Base-by-base conservation (phyloP, 2,113 vertebrate species). In the Tricholaema leucomelas region DNA sequence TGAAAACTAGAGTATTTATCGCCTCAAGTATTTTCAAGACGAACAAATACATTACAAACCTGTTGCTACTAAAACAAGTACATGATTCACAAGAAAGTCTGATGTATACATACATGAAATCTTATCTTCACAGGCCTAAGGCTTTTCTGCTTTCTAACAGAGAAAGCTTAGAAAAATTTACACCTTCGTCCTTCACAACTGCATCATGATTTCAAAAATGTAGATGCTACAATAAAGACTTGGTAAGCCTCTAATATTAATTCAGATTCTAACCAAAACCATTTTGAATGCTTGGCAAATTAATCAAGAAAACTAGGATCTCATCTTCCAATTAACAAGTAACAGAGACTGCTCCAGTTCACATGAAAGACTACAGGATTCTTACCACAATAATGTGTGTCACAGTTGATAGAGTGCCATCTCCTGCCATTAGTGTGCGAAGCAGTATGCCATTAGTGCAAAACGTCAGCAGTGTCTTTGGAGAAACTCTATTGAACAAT, bases 321-420 rank as follows among this genome's bases (percentile, higher is more conserved):
- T 70, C 24, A 28, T 72, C 8, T 84, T 73, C 31, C 33, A 81
- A 3, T 56, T 69, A 56, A 36, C 16, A 72, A 87, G 16, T 15
- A 73, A 56, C 2, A 65, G 6, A 28, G 3, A 23, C 3, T 44
- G 6, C 12, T 70, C 21, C 54, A 66, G 9, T 14, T 70, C 30
- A 84, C 16, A 28, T 1, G 5, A 92, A 96, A 93, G 14, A 86
- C 12, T 73, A n/a, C 6, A 66, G 46, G 35, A 67, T 36, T 91
- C 98, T 98, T 97, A 99, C 99, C 98, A 99, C 98, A 94, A 99
- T 99, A 86, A 99, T 94, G 63, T 99, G 99, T 11, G 99, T 99
- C 95, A 99, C 99, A 20, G 97, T 98, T 71, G 97, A 97, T 10
- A 99, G 87, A 20, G 97, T 95, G 77, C 96, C 91, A 76, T 99